Evolutionary conservation across 1,140 invertebrate genomes (phyloP), one percentile per base, ranked within the genome.

Genomic region (Forficula auricularia): DNA sequence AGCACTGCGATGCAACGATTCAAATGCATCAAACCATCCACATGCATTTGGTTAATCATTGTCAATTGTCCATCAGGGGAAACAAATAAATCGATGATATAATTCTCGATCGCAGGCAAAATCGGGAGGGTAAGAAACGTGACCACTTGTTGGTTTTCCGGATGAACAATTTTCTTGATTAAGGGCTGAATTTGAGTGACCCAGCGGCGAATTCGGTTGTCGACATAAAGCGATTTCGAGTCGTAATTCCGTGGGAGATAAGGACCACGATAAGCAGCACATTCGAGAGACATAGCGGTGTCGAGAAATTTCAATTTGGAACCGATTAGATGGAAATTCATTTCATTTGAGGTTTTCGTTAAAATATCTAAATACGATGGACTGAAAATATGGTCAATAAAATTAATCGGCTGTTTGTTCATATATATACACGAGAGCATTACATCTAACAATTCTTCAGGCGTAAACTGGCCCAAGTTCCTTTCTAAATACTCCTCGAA

Each of bases 371-470:
- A 54, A 51, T 80, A 77, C 43, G 72, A 65, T 7, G 66, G 59
- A 44, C 67, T 72, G 44, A 79, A 76, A 33, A 82, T 61, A 49
- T 64, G 70, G 8, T 66, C 61, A 0, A 71, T 57, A 54, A 79
- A 72, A 50, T 75, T 72, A 1, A 74, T 33, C 7, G 79, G 78
- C 58, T 71, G 71, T 50, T 71, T 69, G 41, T 71, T 60, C 12
- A 78, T 51, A 58, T 77, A 81, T 32, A 75, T 63, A 53, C 72
- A 78, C 3, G 73, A 66, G 7, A 80, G 57, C 22, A 81, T 54
- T 38, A 80, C 65, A 45, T 76, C 68, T 16, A 76, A 50, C 3
- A 71, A 51, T 49, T 77, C 68, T 44, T 68, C 64, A n/a, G 68
- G 54, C 36, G 59, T 60, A 30, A 82, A 68, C 49, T 73, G 66